These are phyloP conservation scores for Phengaris arion DNA, from an alignment of 2,888 invertebrate genomes.

Conservation along the genomic window DNA sequence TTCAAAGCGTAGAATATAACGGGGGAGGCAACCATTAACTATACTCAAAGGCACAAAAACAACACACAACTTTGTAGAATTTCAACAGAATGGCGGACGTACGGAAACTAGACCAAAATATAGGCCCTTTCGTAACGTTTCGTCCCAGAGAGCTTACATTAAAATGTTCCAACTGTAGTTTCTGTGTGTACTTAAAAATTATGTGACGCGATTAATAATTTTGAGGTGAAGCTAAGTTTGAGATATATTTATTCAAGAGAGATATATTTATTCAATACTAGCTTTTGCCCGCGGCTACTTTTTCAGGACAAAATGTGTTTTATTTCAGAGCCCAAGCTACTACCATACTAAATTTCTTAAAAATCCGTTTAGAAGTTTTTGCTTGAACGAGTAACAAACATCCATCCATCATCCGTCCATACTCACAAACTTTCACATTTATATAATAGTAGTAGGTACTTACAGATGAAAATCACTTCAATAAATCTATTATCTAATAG, in stretches of 20 bases:
- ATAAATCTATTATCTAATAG: slow-evolving; percentile 18
- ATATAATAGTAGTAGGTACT: too few relatives aligned
- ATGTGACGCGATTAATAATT: not conserved
- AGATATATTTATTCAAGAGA: too few relatives aligned
- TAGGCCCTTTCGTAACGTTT: not conserved
- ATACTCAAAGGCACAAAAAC: slow-evolving; percentile 13
- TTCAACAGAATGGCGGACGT: slow-evolving; percentile 2
- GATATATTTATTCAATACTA: too few relatives aligned
- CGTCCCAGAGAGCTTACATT: not conserved
- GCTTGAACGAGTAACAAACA: too few relatives aligned
- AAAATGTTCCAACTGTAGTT: slow-evolving; percentile 6
- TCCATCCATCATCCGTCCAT: too few relatives aligned
- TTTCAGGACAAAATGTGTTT: too few relatives aligned
- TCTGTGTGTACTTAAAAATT: not conserved
- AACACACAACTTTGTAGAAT: slow-evolving; percentile 11
- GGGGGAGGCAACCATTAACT: not conserved
- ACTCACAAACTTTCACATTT: too few relatives aligned
- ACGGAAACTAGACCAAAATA: slow-evolving; percentile 6
- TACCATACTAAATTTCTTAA: too few relatives aligned
- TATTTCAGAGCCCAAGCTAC: too few relatives aligned
- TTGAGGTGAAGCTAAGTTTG: not conserved
- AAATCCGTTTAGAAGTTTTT: too few relatives aligned
- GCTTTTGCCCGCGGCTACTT: too few relatives aligned
- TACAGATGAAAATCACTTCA: not conserved
- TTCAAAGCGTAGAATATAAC: slow-evolving; percentile 12